A percentile compares a stretch with the other conserved stretches of the same genome.
Evolutionary conservation across 2,888 invertebrate species (phyloP).

Genomic region (Lasioglossum leucozonium): DNA sequence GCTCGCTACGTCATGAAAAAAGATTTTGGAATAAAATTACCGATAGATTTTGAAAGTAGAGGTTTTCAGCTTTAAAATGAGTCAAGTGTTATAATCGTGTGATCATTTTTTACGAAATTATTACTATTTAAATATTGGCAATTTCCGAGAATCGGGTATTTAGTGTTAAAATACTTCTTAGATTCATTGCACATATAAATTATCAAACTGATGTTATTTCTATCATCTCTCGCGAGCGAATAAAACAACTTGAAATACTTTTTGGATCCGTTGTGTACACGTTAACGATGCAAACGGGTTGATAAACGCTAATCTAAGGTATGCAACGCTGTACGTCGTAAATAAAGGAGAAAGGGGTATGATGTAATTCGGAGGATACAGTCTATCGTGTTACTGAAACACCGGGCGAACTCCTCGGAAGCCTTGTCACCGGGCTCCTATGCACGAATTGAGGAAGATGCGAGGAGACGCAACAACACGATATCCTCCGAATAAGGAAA

Average conservation of each 20-base stretch:
- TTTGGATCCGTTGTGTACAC: neutral
- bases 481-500: constrained; percentile 65
- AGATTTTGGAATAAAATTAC: too few relatives aligned
- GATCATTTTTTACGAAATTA: too few relatives aligned
- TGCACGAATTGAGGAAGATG: constrained; percentile 41
- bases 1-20: too few relatives aligned
- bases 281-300: neutral
- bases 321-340: neutral
- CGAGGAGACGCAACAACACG: constrained; percentile 54
- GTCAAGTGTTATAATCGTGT: too few relatives aligned
- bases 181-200: too few relatives aligned
- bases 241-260: neutral
- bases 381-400: constrained; percentile 4
- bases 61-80: too few relatives aligned
- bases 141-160: too few relatives aligned
- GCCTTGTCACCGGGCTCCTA: constrained; percentile 21
- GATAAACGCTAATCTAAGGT: neutral
- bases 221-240: too few relatives aligned
- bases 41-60: too few relatives aligned
- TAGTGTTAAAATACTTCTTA: too few relatives aligned
- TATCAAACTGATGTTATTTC: too few relatives aligned
- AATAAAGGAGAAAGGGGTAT: neutral
- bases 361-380: neutral
- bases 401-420: constrained; percentile 25
- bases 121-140: too few relatives aligned